Evolutionary conservation across 1,140 invertebrate species (phyloP).

Genomic region (Drosophila kohkoa): DNA sequence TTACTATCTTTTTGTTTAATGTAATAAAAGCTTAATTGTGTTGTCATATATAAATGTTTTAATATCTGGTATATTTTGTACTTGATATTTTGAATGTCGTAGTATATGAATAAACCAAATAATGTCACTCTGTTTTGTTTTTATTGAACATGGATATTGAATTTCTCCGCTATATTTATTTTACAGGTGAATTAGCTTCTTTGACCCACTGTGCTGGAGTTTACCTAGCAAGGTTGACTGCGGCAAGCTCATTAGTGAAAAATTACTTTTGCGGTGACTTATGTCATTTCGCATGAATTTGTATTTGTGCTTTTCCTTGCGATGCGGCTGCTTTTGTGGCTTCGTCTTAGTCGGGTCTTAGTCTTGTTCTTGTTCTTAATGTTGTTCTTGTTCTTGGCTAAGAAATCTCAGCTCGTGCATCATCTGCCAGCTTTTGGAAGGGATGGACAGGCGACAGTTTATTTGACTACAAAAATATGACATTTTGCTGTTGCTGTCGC

Average conservation of each 20-base stretch:
- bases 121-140: too few species aligned
- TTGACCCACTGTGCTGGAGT: constrained; percentile 38
- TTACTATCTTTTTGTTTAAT: too few species aligned
- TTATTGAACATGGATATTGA: too few species aligned
- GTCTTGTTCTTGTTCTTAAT: constrained; percentile 28
- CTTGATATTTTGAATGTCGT: too few species aligned
- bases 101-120: too few species aligned
- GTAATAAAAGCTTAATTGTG: too few species aligned
- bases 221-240: constrained; percentile 32
- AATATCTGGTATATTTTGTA: too few species aligned
- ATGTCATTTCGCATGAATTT: constrained; percentile 80
- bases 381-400: constrained; percentile 45
- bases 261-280: constrained; percentile 82
- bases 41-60: too few species aligned
- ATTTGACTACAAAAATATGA: constrained; percentile 50
- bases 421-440: constrained; percentile 52
- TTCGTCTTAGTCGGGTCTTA: constrained; percentile 18
- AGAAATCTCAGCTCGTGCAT: constrained; percentile 71
- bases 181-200: not conserved
- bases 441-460: constrained; percentile 45
- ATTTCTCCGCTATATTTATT: not conserved
- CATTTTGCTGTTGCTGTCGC: constrained; percentile 12
- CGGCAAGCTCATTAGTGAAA: constrained; percentile 81
- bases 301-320: constrained; percentile 76
- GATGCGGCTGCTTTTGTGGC: constrained; percentile 31